Base-by-base conservation (phyloP, 1,140 invertebrate species). In the Drosophila pandora region DNA sequence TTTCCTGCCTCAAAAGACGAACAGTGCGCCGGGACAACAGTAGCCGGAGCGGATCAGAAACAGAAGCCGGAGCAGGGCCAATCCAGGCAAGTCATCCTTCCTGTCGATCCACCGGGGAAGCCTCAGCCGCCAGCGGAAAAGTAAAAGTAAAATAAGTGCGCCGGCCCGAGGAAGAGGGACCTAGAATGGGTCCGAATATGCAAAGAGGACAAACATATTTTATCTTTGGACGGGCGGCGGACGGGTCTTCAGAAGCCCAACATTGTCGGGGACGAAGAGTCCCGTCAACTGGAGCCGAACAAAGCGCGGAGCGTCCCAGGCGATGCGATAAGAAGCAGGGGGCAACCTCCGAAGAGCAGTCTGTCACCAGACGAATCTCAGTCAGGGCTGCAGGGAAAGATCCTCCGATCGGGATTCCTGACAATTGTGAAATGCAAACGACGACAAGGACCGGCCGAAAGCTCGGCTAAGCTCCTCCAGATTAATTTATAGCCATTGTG, bases 101-200 rank as follows among this genome's bases (percentile, higher is more conserved):
- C 39, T 54, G 49, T 58, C 43, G 43, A 53, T 62, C 62, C 67
- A 61, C 62, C 53, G 45, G 61, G 50, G 61, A 54, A 48, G 58
- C 68, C 54, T 48, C 49, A 53, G 48, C 34, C 34, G 37, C 43
- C 32, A 68, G 59, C 64, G 82, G 79, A 78, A 85, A 85, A 87
- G 82, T 87, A 82, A 85, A 80, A 85, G 84, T 87, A 78, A 75
- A 67, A 76, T 79, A 79, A 79, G 78, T 65, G 65, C 64, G 76
- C 70, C 59, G 64, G 53, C 63, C 28, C 21, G 28, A 21, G 34
- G 25, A 10, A 34, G 30, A 17, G 30, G 37, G 13, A 13, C 13
- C 37, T n/a, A 56, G 65, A 54, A 45, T 34, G 65, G 56, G n/a
- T 41, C 48, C 43, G 47, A 53, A 54, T 74, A 75, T 75, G 71